Percentiles rank a stretch among this genome's conserved stretches.
Conservation (phyloP, 2,113 vertebrate species). For the rabbit (Oryctolagus cuniculus) region mOryCun1.1 NC_091439.1:20462001-20462500, state of each 20-base stretch:
- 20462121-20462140: too few relatives aligned
- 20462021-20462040: too few relatives aligned
- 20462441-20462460: background rate
- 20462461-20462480: background rate
- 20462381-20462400: background rate
- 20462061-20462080: too few relatives aligned
- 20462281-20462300: background rate
- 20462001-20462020: too few relatives aligned
- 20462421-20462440: background rate
- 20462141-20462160: background rate
- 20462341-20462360: background rate
- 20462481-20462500: background rate
- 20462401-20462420: background rate
- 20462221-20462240: background rate
- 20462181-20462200: background rate
- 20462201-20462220: background rate
- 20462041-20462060: too few relatives aligned
- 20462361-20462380: background rate
- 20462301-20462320: background rate
- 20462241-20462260: slow-evolving; percentile 1
- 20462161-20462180: background rate
- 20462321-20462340: background rate
- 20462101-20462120: too few relatives aligned
- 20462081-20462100: too few relatives aligned
- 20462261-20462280: background rate